A percentile compares a stretch with the other conserved stretches of the same genome.
phyloP scores from a whole-genome alignment of 2,113 vertebrate genomes.

The Cyanoliseus patagonus region DNA sequence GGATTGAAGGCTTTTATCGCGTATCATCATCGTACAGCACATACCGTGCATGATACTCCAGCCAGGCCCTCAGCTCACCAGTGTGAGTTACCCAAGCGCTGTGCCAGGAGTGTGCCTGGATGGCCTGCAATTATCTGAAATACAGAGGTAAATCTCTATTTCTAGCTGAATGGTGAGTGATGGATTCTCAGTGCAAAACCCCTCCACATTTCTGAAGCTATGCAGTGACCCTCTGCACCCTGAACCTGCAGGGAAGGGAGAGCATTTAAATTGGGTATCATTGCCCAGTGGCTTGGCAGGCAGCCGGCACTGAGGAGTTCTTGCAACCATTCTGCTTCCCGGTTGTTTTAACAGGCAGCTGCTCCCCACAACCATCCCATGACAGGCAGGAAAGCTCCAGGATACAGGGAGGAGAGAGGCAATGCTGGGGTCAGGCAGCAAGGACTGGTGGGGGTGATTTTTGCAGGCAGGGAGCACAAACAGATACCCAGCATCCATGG shows the following conservation, averaged over 20 bases:
- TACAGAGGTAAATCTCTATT: background rate
- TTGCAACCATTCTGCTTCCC: background rate
- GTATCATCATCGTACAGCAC: rapidly evolving
- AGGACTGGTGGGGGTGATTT: rapidly evolving
- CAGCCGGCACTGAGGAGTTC: background rate
- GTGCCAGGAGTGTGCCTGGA: background rate
- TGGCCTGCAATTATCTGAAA: background rate
- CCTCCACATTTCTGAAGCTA: background rate
- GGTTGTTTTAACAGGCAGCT: background rate
- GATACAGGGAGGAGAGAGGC: background rate
- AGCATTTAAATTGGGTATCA: rapidly evolving
- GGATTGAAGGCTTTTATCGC: rapidly evolving
- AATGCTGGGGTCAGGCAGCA: background rate
- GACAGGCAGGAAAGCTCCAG: background rate
- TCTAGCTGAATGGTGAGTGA: rapidly evolving
- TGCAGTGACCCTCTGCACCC: background rate
- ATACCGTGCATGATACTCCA: rapidly evolving
- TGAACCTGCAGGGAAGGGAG: background rate
- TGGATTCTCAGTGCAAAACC: background rate
- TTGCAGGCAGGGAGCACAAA: background rate
- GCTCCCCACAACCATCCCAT: background rate
- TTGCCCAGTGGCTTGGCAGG: background rate
- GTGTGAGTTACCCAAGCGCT: rapidly evolving
- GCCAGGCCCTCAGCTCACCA: background rate
- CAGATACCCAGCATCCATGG: rapidly evolving